Percentiles rank a stretch among this genome's conserved stretches.
Evolutionary conservation across 2,888 invertebrate genomes (phyloP).

Genomic region (Harpalus rufipes): DNA sequence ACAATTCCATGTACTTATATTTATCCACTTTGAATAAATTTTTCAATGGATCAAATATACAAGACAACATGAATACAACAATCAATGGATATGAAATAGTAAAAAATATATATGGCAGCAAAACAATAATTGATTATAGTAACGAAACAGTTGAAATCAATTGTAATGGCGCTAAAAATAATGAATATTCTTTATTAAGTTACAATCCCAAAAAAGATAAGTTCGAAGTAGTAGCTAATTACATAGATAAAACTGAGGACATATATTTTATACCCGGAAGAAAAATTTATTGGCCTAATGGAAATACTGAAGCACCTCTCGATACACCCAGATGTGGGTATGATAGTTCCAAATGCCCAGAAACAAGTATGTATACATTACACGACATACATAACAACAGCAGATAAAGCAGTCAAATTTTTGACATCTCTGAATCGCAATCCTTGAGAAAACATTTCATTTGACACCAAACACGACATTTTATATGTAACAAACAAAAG

Average conservation of each 20-base stretch:
- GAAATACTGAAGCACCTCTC: constrained; percentile 86
- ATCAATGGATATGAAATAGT: constrained; percentile 92
- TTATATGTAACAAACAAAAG: no score
- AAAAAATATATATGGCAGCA: constrained; percentile 90
- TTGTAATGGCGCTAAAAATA: constrained; percentile 94
- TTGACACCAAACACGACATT: no score
- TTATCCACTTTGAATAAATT: constrained; percentile 82
- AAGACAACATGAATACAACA: constrained; percentile 71
- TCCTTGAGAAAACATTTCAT: no score
- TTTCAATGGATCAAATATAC: constrained; percentile 89
- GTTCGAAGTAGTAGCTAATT: constrained; percentile 86
- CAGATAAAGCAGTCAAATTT: no score
- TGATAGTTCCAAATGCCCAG: constrained; percentile 88
- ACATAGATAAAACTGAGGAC: constrained; percentile 88
- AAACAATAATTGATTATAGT: constrained; percentile 8
- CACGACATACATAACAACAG: not conserved
- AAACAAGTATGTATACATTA: constrained; percentile 32
- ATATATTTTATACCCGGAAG: constrained; percentile 86
- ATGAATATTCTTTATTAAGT: constrained; percentile 95
- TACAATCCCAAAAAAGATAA: constrained; percentile 84
- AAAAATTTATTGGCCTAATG: constrained; percentile 93
- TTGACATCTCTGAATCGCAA: no score
- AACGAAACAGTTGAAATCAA: constrained; percentile 89
- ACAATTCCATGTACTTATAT: constrained; percentile 96
- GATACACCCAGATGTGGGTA: constrained; percentile 96